These are phyloP conservation scores for Poliocrania exsul DNA, from an alignment of 2,797 vertebrate species.

Conservation along the genomic window DNA sequence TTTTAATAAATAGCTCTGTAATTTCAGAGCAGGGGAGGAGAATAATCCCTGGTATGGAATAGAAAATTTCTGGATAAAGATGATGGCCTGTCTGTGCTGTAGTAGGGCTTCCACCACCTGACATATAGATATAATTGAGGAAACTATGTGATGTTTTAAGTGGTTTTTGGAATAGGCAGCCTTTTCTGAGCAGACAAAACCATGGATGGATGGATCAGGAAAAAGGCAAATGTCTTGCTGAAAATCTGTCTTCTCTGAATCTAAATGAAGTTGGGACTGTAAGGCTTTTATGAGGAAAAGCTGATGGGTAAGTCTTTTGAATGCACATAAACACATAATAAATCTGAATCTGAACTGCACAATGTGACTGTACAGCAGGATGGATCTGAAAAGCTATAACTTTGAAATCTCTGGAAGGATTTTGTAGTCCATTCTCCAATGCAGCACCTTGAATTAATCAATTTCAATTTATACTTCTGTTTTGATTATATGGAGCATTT, in stretches of 20 bases:
- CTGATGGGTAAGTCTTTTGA: conserved; percentile 20
- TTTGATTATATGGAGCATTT: background rate
- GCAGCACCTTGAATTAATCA: conserved; percentile 19
- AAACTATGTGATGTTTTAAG: background rate
- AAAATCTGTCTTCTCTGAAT: background rate
- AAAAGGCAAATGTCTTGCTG: background rate
- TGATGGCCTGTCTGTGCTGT: background rate
- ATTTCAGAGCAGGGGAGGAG: background rate
- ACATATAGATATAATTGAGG: background rate
- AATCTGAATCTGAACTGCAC: conserved; percentile 12
- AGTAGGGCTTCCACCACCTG: background rate
- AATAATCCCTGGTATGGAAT: background rate
- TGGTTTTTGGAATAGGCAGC: background rate
- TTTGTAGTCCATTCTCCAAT: background rate
- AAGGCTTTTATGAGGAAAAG: conserved; percentile 3
- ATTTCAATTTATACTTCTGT: background rate
- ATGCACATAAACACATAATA: background rate
- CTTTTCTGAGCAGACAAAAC: background rate
- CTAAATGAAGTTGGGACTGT: background rate
- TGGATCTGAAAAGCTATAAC: conserved; percentile 24
- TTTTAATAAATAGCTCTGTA: background rate
- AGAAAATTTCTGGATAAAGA: background rate
- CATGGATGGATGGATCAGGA: background rate
- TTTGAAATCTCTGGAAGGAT: background rate
- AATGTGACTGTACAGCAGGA: background rate